A percentile compares a stretch with the other conserved stretches of the same genome.
phyloP scores from a whole-genome alignment of 2,797 vertebrate species.

The Xenops minutus region DNA sequence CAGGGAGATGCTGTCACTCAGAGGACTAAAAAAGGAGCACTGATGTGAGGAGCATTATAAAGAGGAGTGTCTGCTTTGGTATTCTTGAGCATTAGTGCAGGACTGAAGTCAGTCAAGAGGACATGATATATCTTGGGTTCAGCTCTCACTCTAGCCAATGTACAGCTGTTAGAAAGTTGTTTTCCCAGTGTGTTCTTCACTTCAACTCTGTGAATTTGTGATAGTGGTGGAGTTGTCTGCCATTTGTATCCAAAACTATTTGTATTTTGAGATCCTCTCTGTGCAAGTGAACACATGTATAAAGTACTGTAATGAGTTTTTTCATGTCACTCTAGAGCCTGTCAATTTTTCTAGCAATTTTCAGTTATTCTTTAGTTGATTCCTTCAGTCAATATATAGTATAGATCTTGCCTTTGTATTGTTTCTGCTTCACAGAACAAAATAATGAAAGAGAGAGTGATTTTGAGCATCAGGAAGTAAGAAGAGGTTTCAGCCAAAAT shows the following conservation, averaged over 20 bases:
- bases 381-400: background rate
- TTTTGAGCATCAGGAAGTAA: background rate
- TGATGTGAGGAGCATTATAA: background rate
- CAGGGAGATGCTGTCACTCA: background rate
- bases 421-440: background rate
- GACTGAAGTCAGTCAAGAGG: background rate
- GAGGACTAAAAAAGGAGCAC: background rate
- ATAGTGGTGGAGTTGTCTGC: background rate
- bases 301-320: background rate
- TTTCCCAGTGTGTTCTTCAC: background rate
- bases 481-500: background rate
- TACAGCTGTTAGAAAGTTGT: background rate
- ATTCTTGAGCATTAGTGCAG: background rate
- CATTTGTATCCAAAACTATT: background rate
- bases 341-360: background rate
- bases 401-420: background rate
- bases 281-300: background rate
- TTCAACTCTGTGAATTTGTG: background rate
- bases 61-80: background rate
- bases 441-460: background rate
- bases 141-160: background rate
- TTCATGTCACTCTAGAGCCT: background rate
- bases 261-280: background rate
- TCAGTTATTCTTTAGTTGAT: background rate
- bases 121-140: background rate